These are phyloP conservation scores for Achroia grisella DNA, from an alignment of 1,140 invertebrate species.

Conservation along the genomic window DNA sequence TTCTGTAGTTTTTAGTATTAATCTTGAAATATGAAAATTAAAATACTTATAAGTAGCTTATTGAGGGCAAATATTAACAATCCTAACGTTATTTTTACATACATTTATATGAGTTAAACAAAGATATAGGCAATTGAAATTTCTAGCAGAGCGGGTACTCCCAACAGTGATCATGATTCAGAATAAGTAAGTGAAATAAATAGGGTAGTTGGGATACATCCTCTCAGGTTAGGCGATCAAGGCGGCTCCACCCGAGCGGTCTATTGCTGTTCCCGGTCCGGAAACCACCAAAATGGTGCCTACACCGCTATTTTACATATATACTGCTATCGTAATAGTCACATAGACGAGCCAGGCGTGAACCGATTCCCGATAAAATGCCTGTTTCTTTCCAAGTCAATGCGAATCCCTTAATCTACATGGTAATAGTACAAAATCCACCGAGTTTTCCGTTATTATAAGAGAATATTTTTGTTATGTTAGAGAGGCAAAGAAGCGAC, in stretches of 20 bases:
- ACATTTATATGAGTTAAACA: no score
- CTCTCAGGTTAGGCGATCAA: constrained; percentile 7
- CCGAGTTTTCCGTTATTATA: constrained; percentile 3
- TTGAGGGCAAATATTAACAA: no score
- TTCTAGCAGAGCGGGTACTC: no score
- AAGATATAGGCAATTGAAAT: no score
- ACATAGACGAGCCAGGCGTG: constrained; percentile 35
- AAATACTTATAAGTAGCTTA: no score
- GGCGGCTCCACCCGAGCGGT: constrained; percentile 15
- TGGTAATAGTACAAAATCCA: constrained; percentile 10
- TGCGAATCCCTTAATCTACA: constrained; percentile 26
- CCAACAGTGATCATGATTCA: constrained; percentile 1
- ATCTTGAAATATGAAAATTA: no score
- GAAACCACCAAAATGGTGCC: constrained; percentile 19
- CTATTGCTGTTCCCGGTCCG: constrained; percentile 34
- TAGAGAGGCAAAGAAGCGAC: not conserved
- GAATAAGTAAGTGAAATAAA: constrained; percentile 43
- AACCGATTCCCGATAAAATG: constrained; percentile 39
- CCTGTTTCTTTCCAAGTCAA: constrained; percentile 14
- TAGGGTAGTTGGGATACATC: not conserved
- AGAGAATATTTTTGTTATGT: constrained; percentile 1
- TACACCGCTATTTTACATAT: constrained; percentile 33
- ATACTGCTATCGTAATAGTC: constrained; percentile 34
- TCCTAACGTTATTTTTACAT: no score
- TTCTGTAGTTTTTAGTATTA: no score